Conservation (phyloP, 2,797 vertebrate genomes). For the Megaceryle alcyon region DNA sequence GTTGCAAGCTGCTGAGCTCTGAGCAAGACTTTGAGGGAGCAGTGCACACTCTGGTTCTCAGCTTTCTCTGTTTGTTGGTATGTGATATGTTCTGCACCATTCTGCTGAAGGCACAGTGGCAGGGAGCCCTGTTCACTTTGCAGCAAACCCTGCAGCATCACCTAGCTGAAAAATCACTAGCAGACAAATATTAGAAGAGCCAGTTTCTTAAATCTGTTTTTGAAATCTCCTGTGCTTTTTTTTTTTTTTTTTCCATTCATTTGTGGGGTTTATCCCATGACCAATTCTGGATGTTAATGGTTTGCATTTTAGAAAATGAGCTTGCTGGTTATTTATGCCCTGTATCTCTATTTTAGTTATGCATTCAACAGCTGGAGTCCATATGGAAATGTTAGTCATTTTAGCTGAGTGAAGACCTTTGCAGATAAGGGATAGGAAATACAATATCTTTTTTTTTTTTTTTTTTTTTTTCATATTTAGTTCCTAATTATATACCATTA, state of each 20-base stretch:
- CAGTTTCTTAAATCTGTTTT: slow-evolving; percentile 49
- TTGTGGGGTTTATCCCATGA: slow-evolving; percentile 21
- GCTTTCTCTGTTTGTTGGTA: fast-evolving
- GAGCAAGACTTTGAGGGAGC: not conserved
- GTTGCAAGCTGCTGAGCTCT: not conserved
- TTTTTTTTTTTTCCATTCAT: not conserved
- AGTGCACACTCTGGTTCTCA: not conserved
- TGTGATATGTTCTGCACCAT: not conserved
- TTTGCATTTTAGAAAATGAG: slow-evolving; percentile 39
- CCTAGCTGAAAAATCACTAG: slow-evolving; percentile 53
- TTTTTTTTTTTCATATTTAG: not conserved
- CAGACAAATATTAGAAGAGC: not conserved
- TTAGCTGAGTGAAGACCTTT: slow-evolving; percentile 41
- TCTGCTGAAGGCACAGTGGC: not conserved
- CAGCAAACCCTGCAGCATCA: not conserved
- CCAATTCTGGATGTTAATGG: not conserved
- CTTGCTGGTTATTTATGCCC: slow-evolving; percentile 52
- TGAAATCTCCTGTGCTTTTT: slow-evolving; percentile 29
- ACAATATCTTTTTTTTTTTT: not conserved
- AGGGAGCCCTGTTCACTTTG: not conserved
- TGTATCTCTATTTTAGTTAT: slow-evolving; percentile 38
- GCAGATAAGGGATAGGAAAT: slow-evolving; percentile 54
- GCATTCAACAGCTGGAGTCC: slow-evolving; percentile 59
- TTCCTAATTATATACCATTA: slow-evolving; percentile 7
- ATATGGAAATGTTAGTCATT: slow-evolving; percentile 50